Conservation (phyloP, 2,797 vertebrate species). For the Platyrinchus mystaceus region DNA sequence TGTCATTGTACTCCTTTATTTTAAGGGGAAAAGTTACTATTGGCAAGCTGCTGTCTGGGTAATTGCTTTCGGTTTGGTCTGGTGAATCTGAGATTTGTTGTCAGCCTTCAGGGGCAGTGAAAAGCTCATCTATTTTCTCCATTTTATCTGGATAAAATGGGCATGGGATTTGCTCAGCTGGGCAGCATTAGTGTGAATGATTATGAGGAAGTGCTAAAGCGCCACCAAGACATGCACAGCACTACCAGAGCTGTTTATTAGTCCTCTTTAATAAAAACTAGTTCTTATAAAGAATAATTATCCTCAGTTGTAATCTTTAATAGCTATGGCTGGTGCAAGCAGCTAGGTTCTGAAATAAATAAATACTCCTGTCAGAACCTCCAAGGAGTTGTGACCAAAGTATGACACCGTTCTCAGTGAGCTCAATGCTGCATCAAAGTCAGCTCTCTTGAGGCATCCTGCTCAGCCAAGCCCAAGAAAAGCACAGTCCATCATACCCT, state of each 20-base stretch:
- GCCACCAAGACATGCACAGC: background rate
- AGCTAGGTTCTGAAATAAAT: background rate
- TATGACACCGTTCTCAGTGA: fast-evolving
- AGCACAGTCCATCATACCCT: background rate
- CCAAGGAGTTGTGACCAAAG: background rate
- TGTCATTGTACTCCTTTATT: background rate
- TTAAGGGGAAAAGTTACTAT: conserved; percentile 20
- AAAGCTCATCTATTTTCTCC: conserved; percentile 43
- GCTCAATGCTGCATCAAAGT: background rate
- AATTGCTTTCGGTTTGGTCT: conserved; percentile 50
- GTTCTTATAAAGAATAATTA: conserved; percentile 6
- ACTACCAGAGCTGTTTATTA: background rate
- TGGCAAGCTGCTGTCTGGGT: conserved; percentile 31
- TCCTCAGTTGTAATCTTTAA: background rate
- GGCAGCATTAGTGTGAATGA: conserved; percentile 18
- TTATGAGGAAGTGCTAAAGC: background rate
- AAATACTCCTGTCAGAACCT: background rate
- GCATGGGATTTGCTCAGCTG: conserved; percentile 41
- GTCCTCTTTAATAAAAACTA: background rate
- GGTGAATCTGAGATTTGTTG: conserved; percentile 45
- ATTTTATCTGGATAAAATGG: conserved; percentile 19
- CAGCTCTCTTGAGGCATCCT: background rate
- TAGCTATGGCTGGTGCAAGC: background rate
- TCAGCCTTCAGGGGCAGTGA: conserved; percentile 29
- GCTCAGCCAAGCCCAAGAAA: background rate